Evolutionary conservation across 2,888 invertebrate species (phyloP).

Genomic region (Papilio protenor): DNA sequence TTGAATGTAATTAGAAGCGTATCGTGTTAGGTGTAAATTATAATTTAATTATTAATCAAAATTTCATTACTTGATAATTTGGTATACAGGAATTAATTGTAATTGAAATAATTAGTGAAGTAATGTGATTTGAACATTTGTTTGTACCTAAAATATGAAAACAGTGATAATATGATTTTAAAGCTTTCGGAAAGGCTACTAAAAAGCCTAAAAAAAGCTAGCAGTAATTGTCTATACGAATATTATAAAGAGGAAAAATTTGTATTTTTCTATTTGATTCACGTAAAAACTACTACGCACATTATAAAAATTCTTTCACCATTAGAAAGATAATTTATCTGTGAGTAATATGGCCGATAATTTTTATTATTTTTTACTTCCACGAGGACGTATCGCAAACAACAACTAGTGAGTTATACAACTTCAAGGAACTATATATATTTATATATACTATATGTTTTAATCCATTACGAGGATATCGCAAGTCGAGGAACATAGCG

Average conservation of each 20-base stretch:
- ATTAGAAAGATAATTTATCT: too few relatives aligned
- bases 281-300: too few relatives aligned
- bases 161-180: not conserved
- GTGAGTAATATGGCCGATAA: too few relatives aligned
- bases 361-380: too few relatives aligned
- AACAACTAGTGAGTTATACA: not conserved
- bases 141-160: not conserved
- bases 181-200: not conserved
- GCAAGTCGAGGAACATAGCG: conserved; percentile 27
- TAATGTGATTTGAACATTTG: not conserved
- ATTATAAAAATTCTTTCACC: too few relatives aligned
- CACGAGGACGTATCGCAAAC: too few relatives aligned
- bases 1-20: not conserved
- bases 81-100: not conserved
- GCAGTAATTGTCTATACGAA: not conserved
- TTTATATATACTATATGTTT: not conserved
- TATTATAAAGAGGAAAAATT: too few relatives aligned
- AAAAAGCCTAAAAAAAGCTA: not conserved
- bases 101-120: not conserved
- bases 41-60: not conserved
- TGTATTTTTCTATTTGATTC: too few relatives aligned
- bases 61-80: not conserved
- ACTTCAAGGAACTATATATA: not conserved
- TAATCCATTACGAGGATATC: conserved; percentile 34
- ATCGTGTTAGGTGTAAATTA: not conserved